Evolutionary conservation across 2,113 vertebrate genomes (phyloP), one percentile per base, ranked within the genome.

Genomic region (Eretmochelys imbricata): DNA sequence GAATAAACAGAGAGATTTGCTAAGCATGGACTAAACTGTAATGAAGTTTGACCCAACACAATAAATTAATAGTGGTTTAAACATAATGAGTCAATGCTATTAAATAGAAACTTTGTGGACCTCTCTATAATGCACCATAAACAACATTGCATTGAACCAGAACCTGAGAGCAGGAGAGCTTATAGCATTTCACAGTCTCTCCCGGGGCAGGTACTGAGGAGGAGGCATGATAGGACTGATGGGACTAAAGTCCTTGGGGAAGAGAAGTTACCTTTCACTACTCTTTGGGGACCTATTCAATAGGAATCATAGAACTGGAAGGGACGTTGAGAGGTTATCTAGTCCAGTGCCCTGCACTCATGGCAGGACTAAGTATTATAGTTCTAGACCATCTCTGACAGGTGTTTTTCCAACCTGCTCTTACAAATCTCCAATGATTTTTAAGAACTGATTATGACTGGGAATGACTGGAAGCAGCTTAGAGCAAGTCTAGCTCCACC

Each of bases 191-290:
- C 42, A 14, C 42, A 25, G 72, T 42, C n/a, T 24, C 20, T 22
- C 10, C 1, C 2, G 31, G 31, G 31, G 9, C 38, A 75, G 27
- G 38, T 5, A 25, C 25, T 24, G 38, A 76, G 83, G 49, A 55
- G 57, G 0, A 0, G 48, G 59, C n/a, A 46, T n/a, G 80, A 49
- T 0, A 0, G 31, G 82, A 35, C 42, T 11, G 20, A 27, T 0
- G 1, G 65, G 69, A 81, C 17, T 80, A 2, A 3, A 5, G 25
- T 59, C 75, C 31, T 42, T 19, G 2, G 5, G 6, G 29, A 2
- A 90, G 80, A 88, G 11, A 42, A 76, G 51, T 84, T 62, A 48
- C 25, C 22, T 1, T 0, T 80, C 2, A 0, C 0, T 1, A 17
- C 24, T 29, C n/a, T 55, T 24, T 72, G 72, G 42, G 51, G 29